Conservation (phyloP, 2,797 vertebrate genomes). For the Siniperca scherzeri region DNA sequence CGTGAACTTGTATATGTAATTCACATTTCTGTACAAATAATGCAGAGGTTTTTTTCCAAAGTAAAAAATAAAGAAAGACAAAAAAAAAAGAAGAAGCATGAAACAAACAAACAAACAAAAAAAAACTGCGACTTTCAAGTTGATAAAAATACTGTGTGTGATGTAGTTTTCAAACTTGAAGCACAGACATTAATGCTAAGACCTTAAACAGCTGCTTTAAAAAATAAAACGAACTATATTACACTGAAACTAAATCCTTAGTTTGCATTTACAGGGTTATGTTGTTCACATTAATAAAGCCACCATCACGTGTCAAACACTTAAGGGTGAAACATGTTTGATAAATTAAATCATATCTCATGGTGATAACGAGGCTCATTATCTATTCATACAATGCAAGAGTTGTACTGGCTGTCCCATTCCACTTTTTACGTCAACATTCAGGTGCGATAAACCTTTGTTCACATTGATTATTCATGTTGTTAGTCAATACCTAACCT, state of each 20-base stretch:
- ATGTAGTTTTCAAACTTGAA: slow-evolving; percentile 29
- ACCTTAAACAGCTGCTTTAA: slow-evolving; percentile 44
- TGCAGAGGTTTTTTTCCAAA: slow-evolving; percentile 26
- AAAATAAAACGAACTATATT: neutral
- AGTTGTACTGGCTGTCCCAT: neutral
- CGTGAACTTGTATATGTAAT: slow-evolving; percentile 35
- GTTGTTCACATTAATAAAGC: slow-evolving; percentile 23
- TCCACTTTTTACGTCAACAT: neutral
- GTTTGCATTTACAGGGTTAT: slow-evolving; percentile 23
- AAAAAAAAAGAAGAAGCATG: neutral
- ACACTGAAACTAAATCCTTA: slow-evolving; percentile 16
- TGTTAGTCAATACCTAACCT: no score
- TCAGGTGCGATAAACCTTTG: neutral
- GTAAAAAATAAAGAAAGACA: neutral
- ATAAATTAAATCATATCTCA: slow-evolving; percentile 24
- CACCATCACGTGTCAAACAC: slow-evolving; percentile 50
- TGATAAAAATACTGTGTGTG: slow-evolving; percentile 13
- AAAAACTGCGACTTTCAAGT: slow-evolving; percentile 17
- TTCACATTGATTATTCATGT: neutral
- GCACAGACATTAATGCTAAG: slow-evolving; percentile 30
- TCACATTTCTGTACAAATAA: slow-evolving; percentile 62
- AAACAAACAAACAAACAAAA: slow-evolving; percentile 12
- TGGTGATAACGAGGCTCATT: neutral
- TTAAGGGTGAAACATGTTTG: slow-evolving; percentile 9
- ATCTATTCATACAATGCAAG: slow-evolving; percentile 16